These are phyloP conservation scores for Neotragus moschatus DNA, from an alignment of 2,113 vertebrate species.

Conservation along the genomic window DNA sequence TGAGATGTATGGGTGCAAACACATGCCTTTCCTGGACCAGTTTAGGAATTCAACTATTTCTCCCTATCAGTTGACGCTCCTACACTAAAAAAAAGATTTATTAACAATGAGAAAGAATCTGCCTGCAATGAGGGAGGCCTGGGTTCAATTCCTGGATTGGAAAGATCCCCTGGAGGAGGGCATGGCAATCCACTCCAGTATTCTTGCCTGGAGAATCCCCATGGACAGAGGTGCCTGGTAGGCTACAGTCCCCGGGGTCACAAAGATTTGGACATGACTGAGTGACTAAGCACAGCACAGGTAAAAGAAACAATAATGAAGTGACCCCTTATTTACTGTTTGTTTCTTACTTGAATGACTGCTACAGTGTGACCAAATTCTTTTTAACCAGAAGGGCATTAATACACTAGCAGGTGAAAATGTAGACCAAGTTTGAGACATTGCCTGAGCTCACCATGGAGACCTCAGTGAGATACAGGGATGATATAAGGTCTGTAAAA, in stretches of 20 bases:
- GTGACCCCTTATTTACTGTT: background rate
- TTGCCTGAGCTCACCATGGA: background rate
- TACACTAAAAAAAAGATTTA: background rate
- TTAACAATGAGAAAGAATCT: background rate
- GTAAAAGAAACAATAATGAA: background rate
- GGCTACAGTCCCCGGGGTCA: background rate
- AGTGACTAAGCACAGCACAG: background rate
- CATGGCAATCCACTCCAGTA: background rate
- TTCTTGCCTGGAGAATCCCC: background rate
- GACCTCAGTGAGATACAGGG: background rate
- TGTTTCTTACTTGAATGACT: background rate
- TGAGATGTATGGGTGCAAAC: background rate
- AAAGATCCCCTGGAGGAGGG: background rate
- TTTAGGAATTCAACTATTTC: background rate
- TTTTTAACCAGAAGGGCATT: background rate
- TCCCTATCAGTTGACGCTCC: too few species aligned
- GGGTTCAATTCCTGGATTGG: background rate
- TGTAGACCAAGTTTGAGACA: background rate
- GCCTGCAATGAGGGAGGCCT: background rate
- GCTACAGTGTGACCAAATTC: background rate
- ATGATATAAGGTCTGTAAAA: background rate
- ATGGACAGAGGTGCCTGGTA: background rate
- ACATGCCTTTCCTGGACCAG: fast-evolving
- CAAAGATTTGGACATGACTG: background rate
- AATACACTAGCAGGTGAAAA: background rate